phyloP scores from a whole-genome alignment of 2,888 invertebrate species.

The Drosophila leonis region DNA sequence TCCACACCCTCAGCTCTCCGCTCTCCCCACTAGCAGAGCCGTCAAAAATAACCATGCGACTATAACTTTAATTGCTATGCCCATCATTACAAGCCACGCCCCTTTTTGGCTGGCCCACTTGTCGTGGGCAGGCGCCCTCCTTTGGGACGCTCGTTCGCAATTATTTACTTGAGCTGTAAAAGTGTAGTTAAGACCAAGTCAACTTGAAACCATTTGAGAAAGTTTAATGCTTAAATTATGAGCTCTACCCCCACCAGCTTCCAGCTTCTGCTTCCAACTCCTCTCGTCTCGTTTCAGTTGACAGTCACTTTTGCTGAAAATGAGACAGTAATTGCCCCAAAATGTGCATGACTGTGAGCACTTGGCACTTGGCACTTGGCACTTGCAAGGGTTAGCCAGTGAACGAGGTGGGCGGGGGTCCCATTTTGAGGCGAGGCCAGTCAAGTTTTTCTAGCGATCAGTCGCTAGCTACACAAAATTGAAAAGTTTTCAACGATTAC shows the following conservation, averaged over 20 bases:
- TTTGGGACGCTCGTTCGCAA: conserved; percentile 56
- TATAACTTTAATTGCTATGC: conserved; percentile 76
- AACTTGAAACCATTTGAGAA: conserved; percentile 81
- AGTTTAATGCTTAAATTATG: conserved; percentile 82
- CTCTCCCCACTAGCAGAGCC: conserved; percentile 8
- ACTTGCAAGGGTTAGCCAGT: not conserved
- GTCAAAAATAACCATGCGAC: conserved; percentile 47
- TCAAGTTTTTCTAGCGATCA: conserved; percentile 56
- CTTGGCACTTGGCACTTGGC: conserved; percentile 15
- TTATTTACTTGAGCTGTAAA: conserved; percentile 82
- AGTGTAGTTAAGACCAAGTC: conserved; percentile 82
- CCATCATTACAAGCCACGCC: conserved; percentile 73
- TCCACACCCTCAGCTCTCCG: not conserved
- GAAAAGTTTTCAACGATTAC: conserved; percentile 53
- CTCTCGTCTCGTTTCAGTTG: conserved; percentile 51
- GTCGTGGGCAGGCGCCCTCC: conserved; percentile 23
- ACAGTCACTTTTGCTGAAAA: conserved; percentile 76
- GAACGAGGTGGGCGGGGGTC: not conserved
- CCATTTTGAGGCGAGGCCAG: conserved; percentile 32
- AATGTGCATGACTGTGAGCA: conserved; percentile 66
- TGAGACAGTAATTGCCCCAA: conserved; percentile 77
- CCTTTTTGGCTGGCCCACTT: conserved; percentile 14
- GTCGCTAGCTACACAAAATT: conserved; percentile 61
- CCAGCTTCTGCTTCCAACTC: conserved; percentile 12
- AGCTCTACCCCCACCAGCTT: conserved; percentile 53